Evolutionary conservation across 2,888 invertebrate genomes (phyloP).

Genomic region (Trissolcus japonicus): DNA sequence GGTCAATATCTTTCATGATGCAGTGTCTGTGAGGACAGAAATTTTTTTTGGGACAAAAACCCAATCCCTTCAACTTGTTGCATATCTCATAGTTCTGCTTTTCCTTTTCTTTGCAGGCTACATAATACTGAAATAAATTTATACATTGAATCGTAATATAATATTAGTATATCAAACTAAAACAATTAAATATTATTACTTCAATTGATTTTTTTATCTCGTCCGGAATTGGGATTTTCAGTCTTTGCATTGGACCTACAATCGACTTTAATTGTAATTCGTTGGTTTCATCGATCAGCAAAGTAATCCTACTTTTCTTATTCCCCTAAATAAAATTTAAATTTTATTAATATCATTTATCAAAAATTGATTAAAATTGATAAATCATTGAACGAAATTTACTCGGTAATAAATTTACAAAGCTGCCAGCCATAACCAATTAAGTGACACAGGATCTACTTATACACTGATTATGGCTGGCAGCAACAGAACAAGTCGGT

Average conservation of each 20-base stretch:
- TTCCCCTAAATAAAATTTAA: conserved; percentile 42
- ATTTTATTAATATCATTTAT: neutral
- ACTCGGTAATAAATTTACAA: too few relatives aligned
- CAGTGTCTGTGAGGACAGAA: conserved; percentile 81
- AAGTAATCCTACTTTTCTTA: conserved; percentile 74
- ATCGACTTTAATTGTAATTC: conserved; percentile 81
- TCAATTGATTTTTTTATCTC: conserved; percentile 66
- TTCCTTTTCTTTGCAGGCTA: conserved; percentile 68
- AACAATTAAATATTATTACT: conserved; percentile 33
- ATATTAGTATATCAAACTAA: neutral
- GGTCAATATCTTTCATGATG: conserved; percentile 24
- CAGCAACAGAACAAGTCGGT: too few relatives aligned
- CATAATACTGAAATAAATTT: conserved; percentile 49
- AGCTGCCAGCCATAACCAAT: too few relatives aligned
- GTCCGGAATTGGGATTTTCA: conserved; percentile 67
- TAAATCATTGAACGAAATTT: too few relatives aligned
- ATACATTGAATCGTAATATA: neutral
- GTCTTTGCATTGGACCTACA: conserved; percentile 79
- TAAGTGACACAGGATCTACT: too few relatives aligned
- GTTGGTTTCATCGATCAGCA: conserved; percentile 80
- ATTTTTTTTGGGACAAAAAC: conserved; percentile 80
- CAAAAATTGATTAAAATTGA: neutral
- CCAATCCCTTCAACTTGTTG: conserved; percentile 80
- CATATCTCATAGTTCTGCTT: conserved; percentile 80
- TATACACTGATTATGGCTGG: too few relatives aligned